Conservation (phyloP, 1,140 invertebrate species). For the Stratiolaelaps scimitus region DNA sequence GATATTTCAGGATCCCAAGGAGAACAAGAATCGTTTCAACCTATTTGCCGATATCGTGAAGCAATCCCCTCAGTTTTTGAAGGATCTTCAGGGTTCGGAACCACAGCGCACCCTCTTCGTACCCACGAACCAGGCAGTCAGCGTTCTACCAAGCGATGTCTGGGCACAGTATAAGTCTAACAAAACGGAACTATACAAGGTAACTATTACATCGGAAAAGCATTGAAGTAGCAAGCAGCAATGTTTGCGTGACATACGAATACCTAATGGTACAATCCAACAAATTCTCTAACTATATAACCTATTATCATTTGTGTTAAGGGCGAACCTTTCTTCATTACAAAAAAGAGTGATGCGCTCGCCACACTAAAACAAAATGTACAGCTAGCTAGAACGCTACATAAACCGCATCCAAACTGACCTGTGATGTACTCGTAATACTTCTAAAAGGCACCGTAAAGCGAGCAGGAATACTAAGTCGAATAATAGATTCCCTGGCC, state of each 20-base stretch:
- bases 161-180: slow-evolving; percentile 21
- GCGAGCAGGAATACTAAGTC: too few relatives aligned
- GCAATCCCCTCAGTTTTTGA: slow-evolving; percentile 50
- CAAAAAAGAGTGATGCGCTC: too few relatives aligned
- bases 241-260: not conserved
- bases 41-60: slow-evolving; percentile 39
- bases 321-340: too few relatives aligned
- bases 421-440: too few relatives aligned
- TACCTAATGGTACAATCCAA: not conserved
- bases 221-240: not conserved
- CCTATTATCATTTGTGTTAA: too few relatives aligned
- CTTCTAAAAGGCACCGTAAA: slow-evolving; percentile 8
- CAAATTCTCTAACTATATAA: too few relatives aligned
- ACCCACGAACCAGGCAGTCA: slow-evolving; percentile 64
- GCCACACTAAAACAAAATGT: too few relatives aligned
- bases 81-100: slow-evolving; percentile 50
- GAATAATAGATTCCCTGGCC: too few relatives aligned
- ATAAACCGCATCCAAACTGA: too few relatives aligned
- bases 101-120: slow-evolving; percentile 70
- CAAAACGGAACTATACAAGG: not conserved
- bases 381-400: too few relatives aligned
- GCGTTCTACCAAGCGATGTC: slow-evolving; percentile 31
- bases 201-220: not conserved
- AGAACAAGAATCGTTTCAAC: slow-evolving; percentile 38
- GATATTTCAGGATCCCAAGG: slow-evolving; percentile 37